Percentiles rank a stretch among this genome's conserved stretches.
These are phyloP conservation scores for Zosterops hypoxanthus DNA, from an alignment of 2,113 vertebrate genomes.

Conservation along the genomic window DNA sequence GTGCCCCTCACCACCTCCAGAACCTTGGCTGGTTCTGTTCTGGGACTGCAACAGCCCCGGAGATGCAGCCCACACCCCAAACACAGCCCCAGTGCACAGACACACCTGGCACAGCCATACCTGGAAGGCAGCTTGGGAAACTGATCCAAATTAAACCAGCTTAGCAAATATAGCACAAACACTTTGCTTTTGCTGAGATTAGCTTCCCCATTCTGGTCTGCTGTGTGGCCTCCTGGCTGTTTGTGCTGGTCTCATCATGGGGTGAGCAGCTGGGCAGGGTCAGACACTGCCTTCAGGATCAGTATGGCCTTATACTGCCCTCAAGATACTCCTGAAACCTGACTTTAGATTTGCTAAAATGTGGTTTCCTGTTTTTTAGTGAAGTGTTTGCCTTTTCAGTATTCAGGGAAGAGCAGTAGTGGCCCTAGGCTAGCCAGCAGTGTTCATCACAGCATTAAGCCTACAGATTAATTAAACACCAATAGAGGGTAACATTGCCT, in stretches of 20 bases:
- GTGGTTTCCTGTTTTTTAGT: slow-evolving; percentile 32
- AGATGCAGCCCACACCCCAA: background rate
- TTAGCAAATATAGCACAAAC: background rate
- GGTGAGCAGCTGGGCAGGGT: background rate
- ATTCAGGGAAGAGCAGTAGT: background rate
- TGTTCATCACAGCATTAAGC: background rate
- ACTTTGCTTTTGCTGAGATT: background rate
- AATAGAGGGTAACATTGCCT: background rate
- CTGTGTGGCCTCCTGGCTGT: background rate
- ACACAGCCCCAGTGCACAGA: background rate
- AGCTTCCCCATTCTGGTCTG: background rate
- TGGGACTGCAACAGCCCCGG: background rate
- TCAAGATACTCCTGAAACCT: background rate
- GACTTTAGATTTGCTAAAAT: slow-evolving; percentile 7
- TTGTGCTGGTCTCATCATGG: background rate
- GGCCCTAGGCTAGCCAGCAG: background rate
- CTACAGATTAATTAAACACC: background rate
- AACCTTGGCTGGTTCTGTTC: background rate
- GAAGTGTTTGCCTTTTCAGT: background rate
- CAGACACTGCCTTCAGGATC: background rate
- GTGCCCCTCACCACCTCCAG: accelerated
- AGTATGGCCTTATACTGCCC: background rate
- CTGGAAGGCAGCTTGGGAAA: background rate
- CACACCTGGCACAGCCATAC: background rate
- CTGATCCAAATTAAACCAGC: background rate